Percentiles rank a stretch among this genome's conserved stretches.
phyloP scores from a whole-genome alignment of 1,140 invertebrate species.

The fruit fly (Drosophila melanogaster) region Release_6_plus_ISO1_MT NC_004354.4:6272001-6272500 shows the following conservation, averaged over 20 bases:
- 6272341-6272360: slow-evolving; percentile 92
- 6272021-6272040: slow-evolving; percentile 99
- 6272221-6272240: slow-evolving; percentile 97
- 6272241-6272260: slow-evolving; percentile 99
- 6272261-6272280: slow-evolving; percentile 97
- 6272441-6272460: slow-evolving; percentile 91
- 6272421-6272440: slow-evolving; percentile 94
- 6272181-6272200: slow-evolving; percentile 97
- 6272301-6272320: slow-evolving; percentile 99
- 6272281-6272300: slow-evolving; percentile 98
- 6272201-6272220: slow-evolving; percentile 98
- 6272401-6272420: slow-evolving; percentile 97
- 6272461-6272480: slow-evolving; percentile 95
- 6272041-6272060: slow-evolving; percentile 99
- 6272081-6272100: slow-evolving; percentile 97
- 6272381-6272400: slow-evolving; percentile 98
- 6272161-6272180: slow-evolving; percentile 98
- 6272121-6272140: slow-evolving; percentile 99
- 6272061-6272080: slow-evolving; percentile 97
- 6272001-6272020: slow-evolving; percentile 99
- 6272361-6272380: slow-evolving; percentile 93
- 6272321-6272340: slow-evolving; percentile 97
- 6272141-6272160: slow-evolving; percentile 99
- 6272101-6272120: slow-evolving; percentile 98
- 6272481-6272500: slow-evolving; percentile 98